Conservation (phyloP, 2,888 invertebrate genomes). For the Adelphocoris suturalis region DNA sequence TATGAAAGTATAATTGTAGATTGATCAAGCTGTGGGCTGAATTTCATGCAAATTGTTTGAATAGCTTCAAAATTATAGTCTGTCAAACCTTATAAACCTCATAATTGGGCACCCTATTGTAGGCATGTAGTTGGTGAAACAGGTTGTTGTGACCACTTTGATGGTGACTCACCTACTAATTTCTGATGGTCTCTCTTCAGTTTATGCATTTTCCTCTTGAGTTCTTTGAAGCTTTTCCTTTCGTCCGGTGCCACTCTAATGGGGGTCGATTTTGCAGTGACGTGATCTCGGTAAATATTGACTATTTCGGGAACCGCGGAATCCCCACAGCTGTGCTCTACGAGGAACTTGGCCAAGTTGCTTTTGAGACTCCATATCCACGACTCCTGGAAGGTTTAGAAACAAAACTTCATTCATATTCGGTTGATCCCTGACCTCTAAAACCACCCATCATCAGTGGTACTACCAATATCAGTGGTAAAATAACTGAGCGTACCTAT, state of each 20-base stretch:
- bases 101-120: too few relatives aligned
- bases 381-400: slow-evolving; percentile 73
- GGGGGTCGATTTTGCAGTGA: slow-evolving; percentile 9
- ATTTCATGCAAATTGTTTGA: too few relatives aligned
- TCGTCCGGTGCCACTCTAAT: slow-evolving; percentile 75
- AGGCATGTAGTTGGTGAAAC: too few relatives aligned
- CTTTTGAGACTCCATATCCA: slow-evolving; percentile 74
- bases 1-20: too few relatives aligned
- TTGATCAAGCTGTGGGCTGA: too few relatives aligned
- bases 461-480: too few relatives aligned
- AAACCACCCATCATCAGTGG: too few relatives aligned
- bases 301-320: slow-evolving; percentile 74
- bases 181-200: slow-evolving; percentile 79
- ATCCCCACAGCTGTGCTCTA: slow-evolving; percentile 75
- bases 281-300: slow-evolving; percentile 71
- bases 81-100: too few relatives aligned
- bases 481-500: too few relatives aligned
- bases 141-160: too few relatives aligned
- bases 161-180: slow-evolving; percentile 77
- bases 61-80: too few relatives aligned
- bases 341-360: slow-evolving; percentile 73
- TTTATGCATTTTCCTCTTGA: slow-evolving; percentile 78
- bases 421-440: too few relatives aligned
- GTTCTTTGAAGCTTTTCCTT: slow-evolving; percentile 77
- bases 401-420: neutral